Conservation (phyloP, 2,888 invertebrate species). For the Myathropa florea region DNA sequence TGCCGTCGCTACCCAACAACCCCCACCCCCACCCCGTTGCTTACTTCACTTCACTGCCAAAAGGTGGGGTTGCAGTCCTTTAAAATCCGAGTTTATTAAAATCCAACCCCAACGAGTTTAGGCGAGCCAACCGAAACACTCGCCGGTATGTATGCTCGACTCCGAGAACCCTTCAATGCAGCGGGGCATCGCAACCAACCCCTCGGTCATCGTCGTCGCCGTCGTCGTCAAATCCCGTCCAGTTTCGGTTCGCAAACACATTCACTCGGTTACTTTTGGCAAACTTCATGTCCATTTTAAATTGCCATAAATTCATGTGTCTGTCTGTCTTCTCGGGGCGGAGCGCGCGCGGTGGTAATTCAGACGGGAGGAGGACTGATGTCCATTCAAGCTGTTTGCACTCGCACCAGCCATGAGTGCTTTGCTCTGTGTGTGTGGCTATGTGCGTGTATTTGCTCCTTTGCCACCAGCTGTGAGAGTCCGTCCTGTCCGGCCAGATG, state of each 20-base stretch:
- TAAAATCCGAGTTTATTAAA: constrained; percentile 68
- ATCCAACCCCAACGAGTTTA: constrained; percentile 61
- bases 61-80: constrained; percentile 17
- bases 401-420: constrained; percentile 51
- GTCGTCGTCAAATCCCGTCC: neutral
- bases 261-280: constrained; percentile 68
- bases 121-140: constrained; percentile 31
- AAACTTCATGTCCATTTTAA: constrained; percentile 70
- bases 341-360: constrained; percentile 18
- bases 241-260: constrained; percentile 12
- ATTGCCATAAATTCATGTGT: constrained; percentile 71
- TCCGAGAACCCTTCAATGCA: constrained; percentile 35
- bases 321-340: constrained; percentile 57
- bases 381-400: constrained; percentile 55
- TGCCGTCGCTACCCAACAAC: neutral
- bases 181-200: constrained; percentile 26
- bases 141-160: constrained; percentile 6
- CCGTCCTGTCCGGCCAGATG: constrained; percentile 14
- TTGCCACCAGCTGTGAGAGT: constrained; percentile 34
- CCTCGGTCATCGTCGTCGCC: neutral
- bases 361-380: constrained; percentile 7
- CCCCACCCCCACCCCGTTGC: neutral
- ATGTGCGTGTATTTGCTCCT: neutral
- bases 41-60: constrained; percentile 17
- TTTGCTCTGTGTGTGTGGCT: neutral